Evolutionary conservation across 2,888 invertebrate species (phyloP).

Genomic region (Luperina nickerlii): DNA sequence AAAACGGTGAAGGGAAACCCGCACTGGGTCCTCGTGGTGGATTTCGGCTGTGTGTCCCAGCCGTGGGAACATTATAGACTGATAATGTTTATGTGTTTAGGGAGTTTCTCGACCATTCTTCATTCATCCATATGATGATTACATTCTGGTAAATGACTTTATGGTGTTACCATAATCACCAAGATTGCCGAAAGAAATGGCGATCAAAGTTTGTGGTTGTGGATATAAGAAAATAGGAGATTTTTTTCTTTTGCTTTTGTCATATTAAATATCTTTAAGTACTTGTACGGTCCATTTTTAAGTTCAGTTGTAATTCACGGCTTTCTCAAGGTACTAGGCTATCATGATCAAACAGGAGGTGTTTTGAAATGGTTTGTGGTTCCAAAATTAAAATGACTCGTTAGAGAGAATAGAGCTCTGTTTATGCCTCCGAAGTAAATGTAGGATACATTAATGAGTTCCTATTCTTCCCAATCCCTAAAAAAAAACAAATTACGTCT

Average conservation of each 20-base stretch:
- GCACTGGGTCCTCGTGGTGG: not conserved
- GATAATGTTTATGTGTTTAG: not conserved
- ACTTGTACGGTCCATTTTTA: not conserved
- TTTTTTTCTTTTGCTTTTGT: not conserved
- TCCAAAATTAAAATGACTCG: conserved; percentile 10
- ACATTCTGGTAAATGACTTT: too few species aligned
- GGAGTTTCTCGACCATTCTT: not conserved
- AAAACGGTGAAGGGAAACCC: not conserved
- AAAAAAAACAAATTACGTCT: not conserved
- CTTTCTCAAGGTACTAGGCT: conserved; percentile 16
- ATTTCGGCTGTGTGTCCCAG: not conserved
- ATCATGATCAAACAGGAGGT: conserved; percentile 7
- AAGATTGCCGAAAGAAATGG: not conserved
- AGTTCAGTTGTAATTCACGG: not conserved
- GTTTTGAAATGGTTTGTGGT: conserved; percentile 2
- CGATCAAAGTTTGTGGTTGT: not conserved
- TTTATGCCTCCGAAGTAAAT: not conserved
- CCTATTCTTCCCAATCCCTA: not conserved
- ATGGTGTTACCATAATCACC: not conserved
- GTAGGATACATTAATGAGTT: not conserved
- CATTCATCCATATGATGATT: not conserved
- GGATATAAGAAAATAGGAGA: not conserved
- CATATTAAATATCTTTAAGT: not conserved
- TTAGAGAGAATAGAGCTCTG: not conserved
- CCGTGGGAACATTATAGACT: not conserved